Conservation (phyloP, 2,888 invertebrate species). For the Ischnus inquisitorius region DNA sequence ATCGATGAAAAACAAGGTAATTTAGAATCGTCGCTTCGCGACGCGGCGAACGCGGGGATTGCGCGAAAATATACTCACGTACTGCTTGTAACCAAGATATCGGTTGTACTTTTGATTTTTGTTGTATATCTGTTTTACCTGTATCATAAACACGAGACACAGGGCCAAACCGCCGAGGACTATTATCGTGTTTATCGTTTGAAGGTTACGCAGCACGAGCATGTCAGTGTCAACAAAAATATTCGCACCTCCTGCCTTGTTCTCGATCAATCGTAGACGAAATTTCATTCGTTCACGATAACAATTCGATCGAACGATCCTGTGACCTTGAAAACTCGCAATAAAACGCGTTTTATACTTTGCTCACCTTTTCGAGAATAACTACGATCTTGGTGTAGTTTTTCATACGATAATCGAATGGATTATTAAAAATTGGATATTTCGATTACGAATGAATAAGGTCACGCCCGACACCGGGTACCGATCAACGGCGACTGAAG, state of each 20-base stretch:
- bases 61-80: slow-evolving; percentile 82
- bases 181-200: slow-evolving; percentile 80
- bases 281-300: not conserved
- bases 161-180: slow-evolving; percentile 80
- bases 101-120: slow-evolving; percentile 85
- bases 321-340: not conserved
- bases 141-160: slow-evolving; percentile 84
- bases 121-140: slow-evolving; percentile 85
- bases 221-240: slow-evolving; percentile 73
- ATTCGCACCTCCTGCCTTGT: not conserved
- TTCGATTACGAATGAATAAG: slow-evolving; percentile 23
- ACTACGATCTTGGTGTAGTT: not conserved
- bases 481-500: slow-evolving; percentile 22
- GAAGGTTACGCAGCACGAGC: slow-evolving; percentile 81
- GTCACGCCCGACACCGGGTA: slow-evolving; percentile 7
- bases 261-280: slow-evolving; percentile 21
- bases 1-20: not conserved
- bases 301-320: not conserved
- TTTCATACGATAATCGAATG: not conserved
- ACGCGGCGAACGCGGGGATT: not conserved
- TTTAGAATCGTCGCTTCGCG: not conserved
- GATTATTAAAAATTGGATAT: not conserved
- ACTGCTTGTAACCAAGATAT: slow-evolving; percentile 85
- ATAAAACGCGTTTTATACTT: not conserved
- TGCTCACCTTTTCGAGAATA: not conserved